These are phyloP conservation scores for Drosophila ironensis DNA, from an alignment of 1,140 invertebrate species.

Conservation along the genomic window DNA sequence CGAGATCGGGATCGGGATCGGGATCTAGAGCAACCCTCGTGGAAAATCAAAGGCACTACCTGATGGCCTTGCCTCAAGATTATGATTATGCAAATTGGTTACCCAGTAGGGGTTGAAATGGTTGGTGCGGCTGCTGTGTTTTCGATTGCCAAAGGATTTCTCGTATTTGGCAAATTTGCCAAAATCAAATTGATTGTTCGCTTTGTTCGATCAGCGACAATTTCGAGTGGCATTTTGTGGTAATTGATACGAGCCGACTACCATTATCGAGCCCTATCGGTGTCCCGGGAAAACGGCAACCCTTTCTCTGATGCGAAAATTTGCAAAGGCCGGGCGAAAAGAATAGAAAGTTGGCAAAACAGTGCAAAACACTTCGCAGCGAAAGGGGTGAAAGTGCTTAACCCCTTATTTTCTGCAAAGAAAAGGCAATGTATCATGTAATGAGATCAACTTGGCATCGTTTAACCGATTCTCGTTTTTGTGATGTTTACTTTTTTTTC, in stretches of 20 bases:
- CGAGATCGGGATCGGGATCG: slow-evolving; percentile 37
- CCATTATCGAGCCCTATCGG: background rate
- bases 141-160: background rate
- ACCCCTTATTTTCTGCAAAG: background rate
- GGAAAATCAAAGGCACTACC: slow-evolving; percentile 12
- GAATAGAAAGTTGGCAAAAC: slow-evolving; percentile 39
- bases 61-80: slow-evolving; percentile 25
- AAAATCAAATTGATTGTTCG: slow-evolving; percentile 52
- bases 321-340: background rate
- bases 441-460: slow-evolving; percentile 44
- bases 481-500: slow-evolving; percentile 1
- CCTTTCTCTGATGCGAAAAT: slow-evolving; percentile 19
- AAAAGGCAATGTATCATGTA: slow-evolving; percentile 11
- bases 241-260: slow-evolving; percentile 39
- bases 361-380: background rate
- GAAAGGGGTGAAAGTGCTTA: slow-evolving; percentile 29
- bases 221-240: slow-evolving; percentile 56
- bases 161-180: slow-evolving; percentile 48
- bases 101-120: slow-evolving; percentile 1
- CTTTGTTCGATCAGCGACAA: slow-evolving; percentile 39
- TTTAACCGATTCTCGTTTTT: too few relatives aligned
- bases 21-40: slow-evolving; percentile 23
- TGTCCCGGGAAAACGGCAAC: background rate
- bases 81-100: slow-evolving; percentile 43
- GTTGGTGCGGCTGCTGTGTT: background rate